These are phyloP conservation scores for Campoletis sonorensis DNA, from an alignment of 1,140 invertebrate species.

Conservation along the genomic window DNA sequence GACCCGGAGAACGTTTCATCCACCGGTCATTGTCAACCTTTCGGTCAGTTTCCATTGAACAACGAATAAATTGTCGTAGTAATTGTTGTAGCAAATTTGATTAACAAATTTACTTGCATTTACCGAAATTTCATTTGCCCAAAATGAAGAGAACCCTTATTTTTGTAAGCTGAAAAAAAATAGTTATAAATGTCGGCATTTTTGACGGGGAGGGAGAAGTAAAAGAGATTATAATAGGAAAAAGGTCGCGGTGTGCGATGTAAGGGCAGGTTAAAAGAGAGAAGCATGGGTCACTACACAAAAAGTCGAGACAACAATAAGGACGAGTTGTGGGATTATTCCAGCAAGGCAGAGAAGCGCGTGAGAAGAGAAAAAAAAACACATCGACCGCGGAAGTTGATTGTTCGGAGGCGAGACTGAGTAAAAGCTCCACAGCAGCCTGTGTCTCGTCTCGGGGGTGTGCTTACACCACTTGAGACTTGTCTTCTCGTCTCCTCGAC, in stretches of 20 bases:
- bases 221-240: neutral
- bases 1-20: too few species aligned
- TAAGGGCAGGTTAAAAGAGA: neutral
- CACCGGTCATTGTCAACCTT: too few species aligned
- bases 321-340: neutral
- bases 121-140: neutral
- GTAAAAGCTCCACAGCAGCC: slow-evolving; percentile 23
- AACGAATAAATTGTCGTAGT: too few species aligned
- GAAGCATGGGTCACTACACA: neutral
- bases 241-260: neutral
- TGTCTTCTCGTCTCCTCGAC: slow-evolving; percentile 33
- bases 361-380: neutral
- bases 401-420: slow-evolving; percentile 28
- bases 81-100: too few species aligned
- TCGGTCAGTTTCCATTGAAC: too few species aligned
- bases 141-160: neutral
- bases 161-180: too few species aligned
- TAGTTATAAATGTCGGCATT: too few species aligned
- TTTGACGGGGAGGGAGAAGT: neutral
- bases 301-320: neutral
- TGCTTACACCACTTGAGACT: slow-evolving; percentile 36
- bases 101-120: too few species aligned
- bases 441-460: slow-evolving; percentile 36
- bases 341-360: neutral
- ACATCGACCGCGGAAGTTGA: slow-evolving; percentile 33